Evolutionary conservation across 2,113 vertebrate species (phyloP), one percentile per base, ranked within the genome.

Genomic region (Pelodiscus sinensis): DNA sequence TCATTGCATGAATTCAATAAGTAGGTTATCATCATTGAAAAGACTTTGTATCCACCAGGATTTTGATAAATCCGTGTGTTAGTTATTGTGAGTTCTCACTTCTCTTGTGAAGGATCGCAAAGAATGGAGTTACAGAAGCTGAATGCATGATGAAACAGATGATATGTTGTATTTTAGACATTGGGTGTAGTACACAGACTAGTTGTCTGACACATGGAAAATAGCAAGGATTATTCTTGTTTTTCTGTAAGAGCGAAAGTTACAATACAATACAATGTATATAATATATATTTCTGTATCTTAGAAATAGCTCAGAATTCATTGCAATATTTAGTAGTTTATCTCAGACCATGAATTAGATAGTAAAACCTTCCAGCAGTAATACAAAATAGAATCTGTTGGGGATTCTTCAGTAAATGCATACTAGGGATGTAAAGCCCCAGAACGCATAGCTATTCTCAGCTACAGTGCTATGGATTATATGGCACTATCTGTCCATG

Each of bases 81-180:
- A 31, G 19, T 80, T 68, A 35, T 68, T 68, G n/a, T 9, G 31
- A 68, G 31, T 68, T 35, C 15, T 68, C 15, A n/a, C 65, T 35
- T 16, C 65, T 68, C 62, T 55, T 2, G 2, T 79, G 85, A 71
- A 12, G 58, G 65, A 22, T 22, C 2, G 90, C 22, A 54, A 2
- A 81, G 10, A 0, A 88, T 79, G 82, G 2, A 0, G 85, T 81
- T 71, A 35, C 0, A 52, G 9, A 62, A 5, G 10, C 25, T 9
- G 24, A 92, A 58, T 50, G 4, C 6, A 58, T 2, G 51, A 7
- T 35, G 16, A 51, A 89, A 81, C 79, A 82, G 2, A 52, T 62
- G 5, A 0, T 54, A 3, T 11, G 3, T 4, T 65, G 1, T 35
- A 31, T 86, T 86, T 88, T 31, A 31, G 2, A 27, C 50, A 4